Evolutionary conservation across 2,113 vertebrate genomes (phyloP).

Genomic region (Mus pahari): DNA sequence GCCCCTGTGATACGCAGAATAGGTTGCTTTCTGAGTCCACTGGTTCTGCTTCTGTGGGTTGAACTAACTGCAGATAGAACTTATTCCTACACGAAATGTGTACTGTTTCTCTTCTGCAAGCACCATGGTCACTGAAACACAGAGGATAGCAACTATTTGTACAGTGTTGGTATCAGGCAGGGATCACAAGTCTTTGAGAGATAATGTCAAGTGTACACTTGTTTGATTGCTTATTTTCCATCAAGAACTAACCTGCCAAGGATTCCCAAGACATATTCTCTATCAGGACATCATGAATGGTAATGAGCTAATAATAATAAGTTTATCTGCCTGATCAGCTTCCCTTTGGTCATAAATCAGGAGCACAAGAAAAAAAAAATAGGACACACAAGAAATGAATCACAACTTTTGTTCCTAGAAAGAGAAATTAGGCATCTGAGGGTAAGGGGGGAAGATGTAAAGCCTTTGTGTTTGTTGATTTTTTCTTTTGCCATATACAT

Average conservation of each 20-base stretch:
- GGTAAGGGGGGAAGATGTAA: not conserved
- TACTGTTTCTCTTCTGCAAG: not conserved
- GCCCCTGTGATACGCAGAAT: too few species aligned
- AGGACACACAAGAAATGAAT: not conserved
- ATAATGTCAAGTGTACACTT: not conserved
- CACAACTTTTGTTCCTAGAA: not conserved
- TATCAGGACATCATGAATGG: too few species aligned
- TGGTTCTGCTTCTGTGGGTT: not conserved
- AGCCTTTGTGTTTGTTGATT: not conserved
- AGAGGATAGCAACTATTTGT: not conserved
- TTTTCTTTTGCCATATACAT: not conserved
- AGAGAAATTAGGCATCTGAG: not conserved
- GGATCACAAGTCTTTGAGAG: not conserved
- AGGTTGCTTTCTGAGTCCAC: not conserved
- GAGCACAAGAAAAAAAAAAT: not conserved
- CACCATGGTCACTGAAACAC: not conserved
- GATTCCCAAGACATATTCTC: too few species aligned
- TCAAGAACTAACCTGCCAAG: too few species aligned
- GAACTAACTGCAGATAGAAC: not conserved
- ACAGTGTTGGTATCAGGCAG: not conserved
- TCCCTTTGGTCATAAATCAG: not conserved
- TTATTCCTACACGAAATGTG: not conserved
- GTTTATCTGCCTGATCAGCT: not conserved
- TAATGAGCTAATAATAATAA: too few species aligned
- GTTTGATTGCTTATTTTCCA: too few species aligned